Evolutionary conservation across 2,113 vertebrate genomes (phyloP).

Genomic region (Petaurus breviceps): DNA sequence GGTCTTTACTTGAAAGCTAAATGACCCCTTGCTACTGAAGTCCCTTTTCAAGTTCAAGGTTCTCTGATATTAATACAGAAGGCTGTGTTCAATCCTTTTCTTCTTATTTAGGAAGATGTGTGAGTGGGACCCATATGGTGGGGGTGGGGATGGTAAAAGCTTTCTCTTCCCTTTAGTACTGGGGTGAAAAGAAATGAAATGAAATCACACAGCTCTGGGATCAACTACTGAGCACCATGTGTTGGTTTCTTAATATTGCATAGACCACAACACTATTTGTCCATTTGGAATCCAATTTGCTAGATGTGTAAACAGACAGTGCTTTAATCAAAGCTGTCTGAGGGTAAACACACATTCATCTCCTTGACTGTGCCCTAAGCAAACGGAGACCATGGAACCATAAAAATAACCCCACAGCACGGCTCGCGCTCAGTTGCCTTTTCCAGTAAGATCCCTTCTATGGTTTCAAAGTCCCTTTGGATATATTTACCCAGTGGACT

Average conservation of each 20-base stretch:
- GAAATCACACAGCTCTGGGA: background rate
- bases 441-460: background rate
- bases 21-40: background rate
- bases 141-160: background rate
- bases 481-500: background rate
- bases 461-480: background rate
- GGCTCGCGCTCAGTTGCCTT: background rate
- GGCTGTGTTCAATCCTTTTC: background rate
- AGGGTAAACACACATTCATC: constrained; percentile 20
- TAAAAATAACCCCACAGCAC: background rate
- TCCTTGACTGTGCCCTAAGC: background rate
- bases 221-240: background rate
- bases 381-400: background rate
- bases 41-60: background rate
- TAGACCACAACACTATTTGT: background rate
- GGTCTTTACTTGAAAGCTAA: background rate
- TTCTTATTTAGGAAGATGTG: background rate
- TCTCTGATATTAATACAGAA: background rate
- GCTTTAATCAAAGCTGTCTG: constrained; percentile 13
- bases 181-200: background rate
- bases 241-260: background rate
- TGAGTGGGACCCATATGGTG: background rate
- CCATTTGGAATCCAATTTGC: constrained; percentile 14
- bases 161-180: background rate
- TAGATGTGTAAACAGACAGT: background rate